Conservation (phyloP, 2,888 invertebrate species). For the Quadroppia sp. region DNA sequence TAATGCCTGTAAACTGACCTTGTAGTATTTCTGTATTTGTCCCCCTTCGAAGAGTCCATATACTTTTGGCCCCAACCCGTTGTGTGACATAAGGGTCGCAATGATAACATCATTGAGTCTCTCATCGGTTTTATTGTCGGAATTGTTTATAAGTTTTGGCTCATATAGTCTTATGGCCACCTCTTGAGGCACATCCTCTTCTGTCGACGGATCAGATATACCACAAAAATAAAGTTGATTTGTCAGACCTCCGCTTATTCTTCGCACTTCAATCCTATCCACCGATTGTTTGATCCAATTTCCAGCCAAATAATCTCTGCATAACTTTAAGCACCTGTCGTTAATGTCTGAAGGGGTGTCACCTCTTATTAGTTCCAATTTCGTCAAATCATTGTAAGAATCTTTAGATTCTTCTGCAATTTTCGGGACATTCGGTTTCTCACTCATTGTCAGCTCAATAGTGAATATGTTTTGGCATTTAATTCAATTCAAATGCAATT, state of each 20-base stretch:
- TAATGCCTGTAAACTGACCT: neutral
- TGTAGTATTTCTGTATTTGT: constrained; percentile 79
- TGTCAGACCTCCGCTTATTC: neutral
- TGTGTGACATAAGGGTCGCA: neutral
- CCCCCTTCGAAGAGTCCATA: constrained; percentile 95
- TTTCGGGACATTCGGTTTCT: too few relatives aligned
- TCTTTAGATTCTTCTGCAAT: too few relatives aligned
- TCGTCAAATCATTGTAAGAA: too few relatives aligned
- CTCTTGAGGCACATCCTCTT: constrained; percentile 4
- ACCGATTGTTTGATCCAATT: neutral
- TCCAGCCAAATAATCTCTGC: neutral
- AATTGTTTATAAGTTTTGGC: constrained; percentile 13
- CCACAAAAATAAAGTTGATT: neutral
- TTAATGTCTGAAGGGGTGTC: neutral
- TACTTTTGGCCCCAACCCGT: constrained; percentile 74
- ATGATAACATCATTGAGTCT: constrained; percentile 30
- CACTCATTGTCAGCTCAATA: too few relatives aligned
- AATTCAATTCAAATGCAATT: too few relatives aligned
- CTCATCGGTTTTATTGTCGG: constrained; percentile 10
- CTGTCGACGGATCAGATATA: neutral
- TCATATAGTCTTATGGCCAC: constrained; percentile 36
- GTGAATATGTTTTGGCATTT: too few relatives aligned
- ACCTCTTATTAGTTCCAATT: constrained; percentile 40
- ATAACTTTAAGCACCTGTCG: neutral
- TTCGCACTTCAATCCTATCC: neutral